phyloP scores from a whole-genome alignment of 2,888 invertebrate species.

The Clivina fossor region DNA sequence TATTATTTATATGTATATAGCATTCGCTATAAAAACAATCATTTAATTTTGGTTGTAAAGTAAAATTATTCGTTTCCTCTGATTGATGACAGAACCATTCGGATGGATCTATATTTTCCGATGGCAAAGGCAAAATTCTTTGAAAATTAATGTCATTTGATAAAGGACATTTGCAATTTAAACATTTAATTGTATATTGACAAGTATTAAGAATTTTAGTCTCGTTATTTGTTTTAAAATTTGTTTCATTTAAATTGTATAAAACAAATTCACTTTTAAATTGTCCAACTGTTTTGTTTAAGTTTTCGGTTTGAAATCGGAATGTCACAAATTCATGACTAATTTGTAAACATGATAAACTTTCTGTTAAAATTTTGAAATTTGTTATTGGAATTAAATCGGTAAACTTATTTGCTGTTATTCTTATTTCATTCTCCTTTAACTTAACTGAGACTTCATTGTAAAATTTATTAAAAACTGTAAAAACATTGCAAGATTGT shows the following conservation, averaged over 20 bases:
- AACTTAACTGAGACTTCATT: constrained; percentile 42
- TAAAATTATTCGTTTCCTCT: constrained; percentile 47
- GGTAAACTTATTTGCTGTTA: constrained; percentile 37
- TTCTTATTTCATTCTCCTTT: constrained; percentile 41
- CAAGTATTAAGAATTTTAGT: constrained; percentile 55
- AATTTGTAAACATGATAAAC: constrained; percentile 47
- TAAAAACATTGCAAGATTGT: constrained; percentile 63
- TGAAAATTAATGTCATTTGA: constrained; percentile 54
- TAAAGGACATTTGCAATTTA: constrained; percentile 47
- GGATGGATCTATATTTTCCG: constrained; percentile 60
- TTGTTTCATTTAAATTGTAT: constrained; percentile 23
- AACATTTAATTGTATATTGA: constrained; percentile 56
- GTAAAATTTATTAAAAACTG: constrained; percentile 55
- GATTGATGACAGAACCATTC: constrained; percentile 69
- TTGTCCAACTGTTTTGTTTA: constrained; percentile 42
- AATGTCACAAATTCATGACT: constrained; percentile 47
- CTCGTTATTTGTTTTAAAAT: constrained; percentile 44
- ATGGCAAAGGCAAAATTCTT: constrained; percentile 64
- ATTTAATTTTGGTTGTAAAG: constrained; percentile 54
- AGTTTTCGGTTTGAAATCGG: constrained; percentile 47
- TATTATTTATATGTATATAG: constrained; percentile 57
- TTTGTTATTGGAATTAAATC: constrained; percentile 40
- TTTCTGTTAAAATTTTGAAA: constrained; percentile 44
- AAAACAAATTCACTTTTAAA: constrained; percentile 47
- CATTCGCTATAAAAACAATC: constrained; percentile 63